These are phyloP conservation scores for Petrocephalus sullivani DNA, from an alignment of 2,797 vertebrate species.

Conservation along the genomic window DNA sequence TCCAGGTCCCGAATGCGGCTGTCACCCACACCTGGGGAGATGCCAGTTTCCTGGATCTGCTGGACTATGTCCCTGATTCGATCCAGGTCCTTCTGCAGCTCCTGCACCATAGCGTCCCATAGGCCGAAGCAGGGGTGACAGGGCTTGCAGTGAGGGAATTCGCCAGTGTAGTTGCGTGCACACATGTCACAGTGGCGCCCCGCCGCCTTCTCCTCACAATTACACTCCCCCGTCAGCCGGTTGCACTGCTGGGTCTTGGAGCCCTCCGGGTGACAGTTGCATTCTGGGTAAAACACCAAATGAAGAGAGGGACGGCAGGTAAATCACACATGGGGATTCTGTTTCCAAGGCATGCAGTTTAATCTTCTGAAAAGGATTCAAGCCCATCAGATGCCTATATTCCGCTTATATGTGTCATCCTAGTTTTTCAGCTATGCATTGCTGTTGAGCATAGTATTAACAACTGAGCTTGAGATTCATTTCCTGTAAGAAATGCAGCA, in stretches of 20 bases:
- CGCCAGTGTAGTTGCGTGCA: conserved; percentile 66
- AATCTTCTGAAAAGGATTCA: neutral
- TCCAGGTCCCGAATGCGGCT: conserved; percentile 61
- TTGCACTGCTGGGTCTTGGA: conserved; percentile 68
- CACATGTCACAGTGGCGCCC: conserved; percentile 68
- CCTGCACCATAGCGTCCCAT: conserved; percentile 64
- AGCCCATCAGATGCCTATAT: neutral
- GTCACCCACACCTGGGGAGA: conserved; percentile 41
- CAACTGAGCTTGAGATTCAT: neutral
- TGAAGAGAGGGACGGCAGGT: neutral
- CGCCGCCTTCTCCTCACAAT: conserved; percentile 60
- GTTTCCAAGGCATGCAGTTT: neutral
- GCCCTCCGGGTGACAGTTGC: conserved; percentile 67
- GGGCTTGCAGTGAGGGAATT: conserved; percentile 64
- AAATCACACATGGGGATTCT: neutral
- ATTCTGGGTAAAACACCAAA: conserved; percentile 57
- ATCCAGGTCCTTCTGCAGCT: conserved; percentile 55
- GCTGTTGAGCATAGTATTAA: neutral
- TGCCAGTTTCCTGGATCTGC: conserved; percentile 53
- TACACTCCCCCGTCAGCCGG: conserved; percentile 60
- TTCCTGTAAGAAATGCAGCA: neutral
- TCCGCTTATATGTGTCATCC: neutral
- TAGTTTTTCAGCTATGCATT: neutral
- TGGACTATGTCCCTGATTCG: conserved; percentile 44
- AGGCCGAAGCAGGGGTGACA: conserved; percentile 78